Evolutionary conservation across 2,113 vertebrate species (phyloP).

Genomic region (Gila orcuttii): DNA sequence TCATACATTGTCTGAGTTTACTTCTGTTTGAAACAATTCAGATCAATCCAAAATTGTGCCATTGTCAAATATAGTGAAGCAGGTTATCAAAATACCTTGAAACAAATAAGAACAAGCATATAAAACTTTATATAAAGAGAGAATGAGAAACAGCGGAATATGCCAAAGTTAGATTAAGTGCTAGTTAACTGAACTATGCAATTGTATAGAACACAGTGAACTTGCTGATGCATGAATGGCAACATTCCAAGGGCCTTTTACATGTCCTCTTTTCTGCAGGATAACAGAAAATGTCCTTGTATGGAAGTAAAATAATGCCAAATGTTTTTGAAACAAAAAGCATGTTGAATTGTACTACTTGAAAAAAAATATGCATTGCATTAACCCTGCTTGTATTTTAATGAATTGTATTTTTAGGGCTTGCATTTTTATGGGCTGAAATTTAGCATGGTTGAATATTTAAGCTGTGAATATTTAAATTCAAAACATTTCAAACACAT

Average conservation of each 20-base stretch:
- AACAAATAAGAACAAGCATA: slow-evolving; percentile 28
- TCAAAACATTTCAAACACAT: no score
- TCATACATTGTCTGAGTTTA: neutral
- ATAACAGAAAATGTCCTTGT: slow-evolving; percentile 41
- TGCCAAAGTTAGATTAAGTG: slow-evolving; percentile 31
- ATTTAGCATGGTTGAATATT: no score
- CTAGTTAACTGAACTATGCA: slow-evolving; percentile 35
- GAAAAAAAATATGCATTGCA: no score
- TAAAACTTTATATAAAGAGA: slow-evolving; percentile 2
- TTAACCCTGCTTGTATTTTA: no score
- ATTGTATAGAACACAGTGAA: slow-evolving; percentile 11
- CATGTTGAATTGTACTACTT: no score
- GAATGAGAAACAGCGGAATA: slow-evolving; percentile 11
- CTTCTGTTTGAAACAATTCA: neutral
- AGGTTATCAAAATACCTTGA: neutral
- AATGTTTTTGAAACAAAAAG: no score
- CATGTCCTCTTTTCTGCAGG: neutral
- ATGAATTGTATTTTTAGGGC: no score
- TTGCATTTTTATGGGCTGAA: no score
- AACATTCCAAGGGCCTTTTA: slow-evolving; percentile 16
- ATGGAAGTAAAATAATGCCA: no score
- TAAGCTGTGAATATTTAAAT: no score
- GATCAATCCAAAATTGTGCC: slow-evolving; percentile 1
- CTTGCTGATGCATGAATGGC: slow-evolving; percentile 40
- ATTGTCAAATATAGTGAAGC: slow-evolving; percentile 7